Evolutionary conservation across 2,113 vertebrate genomes (phyloP).

Genomic region (Hyperopisus bebe): DNA sequence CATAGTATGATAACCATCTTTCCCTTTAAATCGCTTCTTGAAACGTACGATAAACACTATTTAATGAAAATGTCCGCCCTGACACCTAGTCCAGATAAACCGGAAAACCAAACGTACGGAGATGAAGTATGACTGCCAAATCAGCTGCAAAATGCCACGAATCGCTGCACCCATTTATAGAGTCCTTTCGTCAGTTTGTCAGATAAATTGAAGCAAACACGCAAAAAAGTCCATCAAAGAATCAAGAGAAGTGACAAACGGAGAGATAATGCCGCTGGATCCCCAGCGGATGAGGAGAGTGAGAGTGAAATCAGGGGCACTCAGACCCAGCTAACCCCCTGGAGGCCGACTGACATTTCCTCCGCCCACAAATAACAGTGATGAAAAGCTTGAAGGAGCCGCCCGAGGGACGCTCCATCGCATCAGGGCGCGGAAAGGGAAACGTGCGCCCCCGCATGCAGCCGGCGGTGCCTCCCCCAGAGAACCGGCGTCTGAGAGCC

Average conservation of each 20-base stretch:
- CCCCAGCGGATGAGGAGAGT: background rate
- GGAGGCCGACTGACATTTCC: conserved; percentile 1
- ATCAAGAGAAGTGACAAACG: background rate
- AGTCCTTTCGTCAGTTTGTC: background rate
- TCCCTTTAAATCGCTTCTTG: background rate
- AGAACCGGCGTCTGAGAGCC: background rate
- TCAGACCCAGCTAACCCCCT: background rate
- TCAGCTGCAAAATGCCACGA: background rate
- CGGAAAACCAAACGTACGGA: background rate
- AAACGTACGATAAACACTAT: background rate
- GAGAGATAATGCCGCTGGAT: background rate
- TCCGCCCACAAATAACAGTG: conserved; percentile 17
- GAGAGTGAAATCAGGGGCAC: conserved; percentile 11
- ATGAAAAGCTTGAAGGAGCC: conserved; percentile 2
- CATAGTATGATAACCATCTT: background rate
- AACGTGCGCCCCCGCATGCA: background rate
- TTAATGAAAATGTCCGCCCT: background rate
- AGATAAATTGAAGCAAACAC: conserved; percentile 18
- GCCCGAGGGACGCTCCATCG: background rate
- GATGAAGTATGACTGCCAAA: background rate
- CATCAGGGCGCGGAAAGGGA: background rate
- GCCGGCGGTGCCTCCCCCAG: background rate
- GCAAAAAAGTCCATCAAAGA: background rate
- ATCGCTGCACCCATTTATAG: background rate
- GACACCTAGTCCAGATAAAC: background rate